Conservation (phyloP, 2,113 vertebrate species). For the Myanophis thanlyinensis region DNA sequence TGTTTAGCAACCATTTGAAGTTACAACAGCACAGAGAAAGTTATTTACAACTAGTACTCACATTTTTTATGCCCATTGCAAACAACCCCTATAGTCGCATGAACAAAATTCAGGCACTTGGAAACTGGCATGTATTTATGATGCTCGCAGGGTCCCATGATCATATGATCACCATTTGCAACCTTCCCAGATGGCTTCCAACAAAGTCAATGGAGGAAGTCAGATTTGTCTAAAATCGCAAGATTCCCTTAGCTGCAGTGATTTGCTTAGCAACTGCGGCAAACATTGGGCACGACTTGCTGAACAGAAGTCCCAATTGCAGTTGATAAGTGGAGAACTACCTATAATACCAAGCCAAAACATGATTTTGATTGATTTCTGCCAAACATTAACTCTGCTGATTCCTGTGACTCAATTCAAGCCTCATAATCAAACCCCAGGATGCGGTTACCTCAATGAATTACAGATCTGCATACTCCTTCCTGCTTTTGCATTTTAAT, state of each 20-base stretch:
- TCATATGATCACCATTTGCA: neutral
- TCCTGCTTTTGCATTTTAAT: neutral
- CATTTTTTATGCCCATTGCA: neutral
- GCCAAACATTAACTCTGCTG: neutral
- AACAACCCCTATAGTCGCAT: neutral
- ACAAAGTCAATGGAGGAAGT: neutral
- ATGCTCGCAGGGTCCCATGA: neutral
- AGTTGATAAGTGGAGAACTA: neutral
- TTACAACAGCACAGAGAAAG: neutral
- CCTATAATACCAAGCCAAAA: neutral
- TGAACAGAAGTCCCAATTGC: neutral
- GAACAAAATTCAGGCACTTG: neutral
- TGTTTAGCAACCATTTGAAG: neutral
- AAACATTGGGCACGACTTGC: neutral
- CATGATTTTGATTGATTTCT: neutral
- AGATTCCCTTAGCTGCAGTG: neutral
- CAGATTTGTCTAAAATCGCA: neutral
- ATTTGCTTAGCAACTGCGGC: neutral
- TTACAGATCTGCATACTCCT: neutral
- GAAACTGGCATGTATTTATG: neutral
- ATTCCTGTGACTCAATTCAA: neutral
- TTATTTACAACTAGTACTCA: neutral
- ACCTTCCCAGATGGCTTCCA: neutral
- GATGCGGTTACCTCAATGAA: neutral
- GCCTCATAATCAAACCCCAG: neutral